These are phyloP conservation scores for Taphrorychus bicolor DNA, from an alignment of 2,888 invertebrate species.

Conservation along the genomic window DNA sequence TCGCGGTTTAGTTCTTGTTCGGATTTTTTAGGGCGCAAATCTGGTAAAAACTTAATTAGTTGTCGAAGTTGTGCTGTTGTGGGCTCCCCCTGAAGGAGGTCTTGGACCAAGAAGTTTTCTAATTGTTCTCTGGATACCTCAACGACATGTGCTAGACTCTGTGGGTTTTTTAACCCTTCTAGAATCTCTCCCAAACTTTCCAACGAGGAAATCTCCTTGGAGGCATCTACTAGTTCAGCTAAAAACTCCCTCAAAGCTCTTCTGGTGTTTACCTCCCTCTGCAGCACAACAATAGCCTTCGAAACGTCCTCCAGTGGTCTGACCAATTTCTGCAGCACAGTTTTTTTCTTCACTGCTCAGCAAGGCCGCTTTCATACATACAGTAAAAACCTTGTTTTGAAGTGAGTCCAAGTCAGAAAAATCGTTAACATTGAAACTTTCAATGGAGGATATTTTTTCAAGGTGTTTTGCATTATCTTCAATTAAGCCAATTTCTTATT, in stretches of 20 bases:
- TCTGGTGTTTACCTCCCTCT: slow-evolving; percentile 48
- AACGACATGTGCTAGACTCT: slow-evolving; percentile 9
- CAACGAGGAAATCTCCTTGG: not conserved
- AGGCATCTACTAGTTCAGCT: slow-evolving; percentile 37
- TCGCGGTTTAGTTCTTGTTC: not conserved
- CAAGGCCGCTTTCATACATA: slow-evolving; percentile 54
- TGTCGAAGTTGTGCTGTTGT: not conserved
- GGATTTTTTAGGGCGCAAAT: not conserved
- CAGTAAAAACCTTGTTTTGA: slow-evolving; percentile 54
- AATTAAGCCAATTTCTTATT: slow-evolving; percentile 50
- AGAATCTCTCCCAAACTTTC: slow-evolving; percentile 16
- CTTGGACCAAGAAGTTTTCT: not conserved
- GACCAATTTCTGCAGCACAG: slow-evolving; percentile 52
- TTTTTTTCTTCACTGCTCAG: slow-evolving; percentile 49
- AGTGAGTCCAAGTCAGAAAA: slow-evolving; percentile 52
- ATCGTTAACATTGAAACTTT: slow-evolving; percentile 44
- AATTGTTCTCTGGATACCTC: slow-evolving; percentile 12
- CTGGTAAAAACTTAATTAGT: not conserved
- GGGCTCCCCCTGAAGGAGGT: not conserved
- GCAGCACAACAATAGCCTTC: slow-evolving; percentile 54
- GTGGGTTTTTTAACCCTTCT: slow-evolving; percentile 16
- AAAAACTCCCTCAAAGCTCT: slow-evolving; percentile 40
- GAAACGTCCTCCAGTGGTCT: slow-evolving; percentile 54
- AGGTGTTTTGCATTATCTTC: slow-evolving; percentile 50
- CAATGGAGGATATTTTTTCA: slow-evolving; percentile 41